Percentiles rank a stretch among this genome's conserved stretches.
Conservation (phyloP, 2,888 invertebrate species). For the Torymus texanus region DNA sequence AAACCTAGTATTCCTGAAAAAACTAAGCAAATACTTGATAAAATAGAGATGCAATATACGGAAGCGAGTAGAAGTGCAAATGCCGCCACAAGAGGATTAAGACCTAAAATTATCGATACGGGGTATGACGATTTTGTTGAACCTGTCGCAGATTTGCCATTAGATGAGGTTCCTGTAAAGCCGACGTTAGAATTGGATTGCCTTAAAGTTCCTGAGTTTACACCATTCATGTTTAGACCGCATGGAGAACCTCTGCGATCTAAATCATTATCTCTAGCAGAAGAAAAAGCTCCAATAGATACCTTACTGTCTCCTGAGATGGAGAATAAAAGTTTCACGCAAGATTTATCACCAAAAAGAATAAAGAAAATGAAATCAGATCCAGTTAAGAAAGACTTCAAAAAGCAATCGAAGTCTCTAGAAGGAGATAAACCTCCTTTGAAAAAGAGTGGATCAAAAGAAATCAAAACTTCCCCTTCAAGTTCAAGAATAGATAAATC, state of each 20-base stretch:
- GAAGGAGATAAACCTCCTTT: conserved; percentile 72
- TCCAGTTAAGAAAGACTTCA: conserved; percentile 70
- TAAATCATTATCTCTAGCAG: conserved; percentile 72
- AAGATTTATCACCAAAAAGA: conserved; percentile 72
- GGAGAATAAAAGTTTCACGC: conserved; percentile 71
- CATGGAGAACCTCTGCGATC: conserved; percentile 72
- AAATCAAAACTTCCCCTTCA: conserved; percentile 66
- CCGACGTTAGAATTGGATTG: conserved; percentile 71
- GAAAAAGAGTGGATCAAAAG: conserved; percentile 70
- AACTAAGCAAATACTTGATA: conserved; percentile 72
- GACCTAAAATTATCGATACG: conserved; percentile 72
- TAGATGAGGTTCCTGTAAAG: conserved; percentile 73
- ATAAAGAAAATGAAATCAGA: conserved; percentile 67
- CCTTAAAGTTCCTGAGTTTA: conserved; percentile 73
- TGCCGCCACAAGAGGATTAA: conserved; percentile 64
- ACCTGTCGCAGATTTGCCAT: conserved; percentile 72
- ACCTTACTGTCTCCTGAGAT: conserved; percentile 72
- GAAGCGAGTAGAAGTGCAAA: conserved; percentile 68
- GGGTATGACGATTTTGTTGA: conserved; percentile 74
- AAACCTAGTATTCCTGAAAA: conserved; percentile 73
- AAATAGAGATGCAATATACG: conserved; percentile 70
- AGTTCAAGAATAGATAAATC: conserved; percentile 72
- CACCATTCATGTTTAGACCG: conserved; percentile 71
- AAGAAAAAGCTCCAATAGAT: conserved; percentile 73
- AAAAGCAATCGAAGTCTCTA: conserved; percentile 73